Evolutionary conservation across 1,140 invertebrate species (phyloP).

Genomic region (Maconellicoccus hirsutus): DNA sequence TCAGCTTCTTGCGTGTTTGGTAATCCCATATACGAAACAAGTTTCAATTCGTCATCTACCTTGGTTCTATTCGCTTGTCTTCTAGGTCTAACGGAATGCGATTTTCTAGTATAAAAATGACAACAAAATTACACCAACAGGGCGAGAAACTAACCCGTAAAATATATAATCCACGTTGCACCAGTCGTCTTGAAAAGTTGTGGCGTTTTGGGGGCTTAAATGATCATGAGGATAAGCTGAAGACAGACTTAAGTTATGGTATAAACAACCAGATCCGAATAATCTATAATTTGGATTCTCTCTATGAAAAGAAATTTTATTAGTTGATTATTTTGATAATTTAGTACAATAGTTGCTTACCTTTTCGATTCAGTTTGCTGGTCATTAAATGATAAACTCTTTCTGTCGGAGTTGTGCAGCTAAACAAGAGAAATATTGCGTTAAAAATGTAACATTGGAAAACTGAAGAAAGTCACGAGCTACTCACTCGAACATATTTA

Average conservation of each 20-base stretch:
- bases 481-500: neutral
- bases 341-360: neutral
- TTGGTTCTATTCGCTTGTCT: neutral
- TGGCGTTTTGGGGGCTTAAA: slow-evolving; percentile 38
- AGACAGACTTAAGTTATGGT: slow-evolving; percentile 33
- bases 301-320: slow-evolving; percentile 13
- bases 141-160: slow-evolving; percentile 41
- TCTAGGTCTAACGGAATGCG: neutral
- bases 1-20: slow-evolving; percentile 47
- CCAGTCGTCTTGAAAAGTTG: slow-evolving; percentile 64
- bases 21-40: slow-evolving; percentile 48
- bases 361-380: neutral
- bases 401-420: slow-evolving; percentile 24
- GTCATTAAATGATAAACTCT: slow-evolving; percentile 12
- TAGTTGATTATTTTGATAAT: neutral
- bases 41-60: slow-evolving; percentile 4
- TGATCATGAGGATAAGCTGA: slow-evolving; percentile 33
- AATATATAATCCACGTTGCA: slow-evolving; percentile 72
- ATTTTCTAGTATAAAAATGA: neutral
- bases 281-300: slow-evolving; percentile 23
- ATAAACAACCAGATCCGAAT: slow-evolving; percentile 29
- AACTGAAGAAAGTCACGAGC: too few relatives aligned
- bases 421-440: slow-evolving; percentile 21
- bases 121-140: too few relatives aligned
- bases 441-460: slow-evolving; percentile 15